A percentile compares a stretch with the other conserved stretches of the same genome.
Evolutionary conservation across 2,113 vertebrate species (phyloP).

Genomic region (Aegotheles bennettii): DNA sequence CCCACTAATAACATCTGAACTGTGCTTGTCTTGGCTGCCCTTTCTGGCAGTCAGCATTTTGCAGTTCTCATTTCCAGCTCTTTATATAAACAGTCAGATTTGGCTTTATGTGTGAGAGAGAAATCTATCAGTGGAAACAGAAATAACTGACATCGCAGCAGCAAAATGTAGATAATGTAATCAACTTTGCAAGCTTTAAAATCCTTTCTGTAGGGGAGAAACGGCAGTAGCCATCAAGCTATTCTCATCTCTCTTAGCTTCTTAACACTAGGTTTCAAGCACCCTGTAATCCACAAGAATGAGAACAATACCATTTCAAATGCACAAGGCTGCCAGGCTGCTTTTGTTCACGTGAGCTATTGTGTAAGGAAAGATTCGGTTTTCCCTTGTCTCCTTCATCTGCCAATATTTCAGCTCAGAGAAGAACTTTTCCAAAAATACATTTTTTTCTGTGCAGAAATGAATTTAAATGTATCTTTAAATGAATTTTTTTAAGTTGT

Average conservation of each 20-base stretch:
- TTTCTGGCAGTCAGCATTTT: not conserved
- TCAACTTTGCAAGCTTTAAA: not conserved
- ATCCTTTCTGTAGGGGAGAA: not conserved
- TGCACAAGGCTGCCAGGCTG: not conserved
- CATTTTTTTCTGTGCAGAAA: not conserved
- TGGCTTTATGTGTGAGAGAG: not conserved
- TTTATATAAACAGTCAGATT: not conserved
- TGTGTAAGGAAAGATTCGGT: not conserved
- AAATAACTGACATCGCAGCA: not conserved
- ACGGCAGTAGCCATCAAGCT: not conserved
- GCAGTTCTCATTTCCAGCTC: not conserved
- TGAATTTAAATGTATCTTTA: not conserved
- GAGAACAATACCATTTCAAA: not conserved
- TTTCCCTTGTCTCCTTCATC: not conserved
- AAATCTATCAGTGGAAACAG: not conserved
- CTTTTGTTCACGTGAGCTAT: not conserved
- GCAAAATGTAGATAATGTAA: not conserved
- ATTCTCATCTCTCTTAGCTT: not conserved
- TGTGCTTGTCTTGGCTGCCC: not conserved
- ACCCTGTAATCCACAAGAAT: not conserved
- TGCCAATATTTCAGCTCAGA: too few species aligned
- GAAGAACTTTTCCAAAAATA: not conserved
- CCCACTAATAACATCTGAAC: not conserved
- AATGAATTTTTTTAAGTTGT: not conserved
- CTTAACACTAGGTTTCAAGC: not conserved